These are phyloP conservation scores for Parauchenoglanis ngamensis DNA, from an alignment of 2,797 vertebrate genomes.

Conservation along the genomic window DNA sequence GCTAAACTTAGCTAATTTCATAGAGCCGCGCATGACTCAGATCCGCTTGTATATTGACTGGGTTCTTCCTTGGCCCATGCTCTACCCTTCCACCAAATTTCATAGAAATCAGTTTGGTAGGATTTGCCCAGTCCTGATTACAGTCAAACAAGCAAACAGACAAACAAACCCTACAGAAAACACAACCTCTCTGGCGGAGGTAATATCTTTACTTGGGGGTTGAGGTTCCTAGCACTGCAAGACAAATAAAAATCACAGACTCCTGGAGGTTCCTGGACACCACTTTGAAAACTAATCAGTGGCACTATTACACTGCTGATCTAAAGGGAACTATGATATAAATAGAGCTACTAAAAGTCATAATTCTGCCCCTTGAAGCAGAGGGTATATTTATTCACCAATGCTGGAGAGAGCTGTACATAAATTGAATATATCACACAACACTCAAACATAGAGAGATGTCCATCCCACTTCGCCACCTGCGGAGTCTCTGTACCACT, in stretches of 20 bases:
- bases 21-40: no score
- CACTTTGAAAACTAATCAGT: not conserved
- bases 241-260: not conserved
- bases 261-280: not conserved
- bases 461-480: not conserved
- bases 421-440: not conserved
- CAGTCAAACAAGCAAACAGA: no score
- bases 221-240: not conserved
- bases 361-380: not conserved
- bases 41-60: no score
- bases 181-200: no score
- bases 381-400: not conserved
- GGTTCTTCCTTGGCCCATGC: no score
- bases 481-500: constrained; percentile 1
- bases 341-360: not conserved
- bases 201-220: not conserved
- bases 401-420: not conserved
- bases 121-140: no score
- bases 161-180: no score
- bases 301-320: not conserved
- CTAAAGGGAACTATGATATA: not conserved
- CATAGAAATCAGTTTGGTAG: no score
- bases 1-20: no score
- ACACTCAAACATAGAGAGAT: not conserved
- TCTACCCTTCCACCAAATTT: no score